Evolutionary conservation across 2,888 invertebrate genomes (phyloP).

Genomic region (Thymelicus acteon): DNA sequence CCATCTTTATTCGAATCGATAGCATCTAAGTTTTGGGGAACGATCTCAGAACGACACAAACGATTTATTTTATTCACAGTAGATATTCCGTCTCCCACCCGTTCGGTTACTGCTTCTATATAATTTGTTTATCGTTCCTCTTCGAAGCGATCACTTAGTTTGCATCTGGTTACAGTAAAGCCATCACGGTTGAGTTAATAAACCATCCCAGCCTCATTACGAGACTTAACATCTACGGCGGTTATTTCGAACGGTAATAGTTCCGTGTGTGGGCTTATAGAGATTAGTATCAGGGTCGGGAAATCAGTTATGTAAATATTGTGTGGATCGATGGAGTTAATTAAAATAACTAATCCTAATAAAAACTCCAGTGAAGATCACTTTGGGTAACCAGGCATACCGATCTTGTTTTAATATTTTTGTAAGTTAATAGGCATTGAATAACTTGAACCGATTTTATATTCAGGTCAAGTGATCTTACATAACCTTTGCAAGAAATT

Average conservation of each 20-base stretch:
- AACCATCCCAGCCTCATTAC: conserved; percentile 54
- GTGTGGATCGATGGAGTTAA: conserved; percentile 8
- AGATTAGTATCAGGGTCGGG: conserved; percentile 50
- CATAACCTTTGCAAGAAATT: no score
- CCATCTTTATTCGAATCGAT: conserved; percentile 42
- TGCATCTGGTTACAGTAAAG: conserved; percentile 51
- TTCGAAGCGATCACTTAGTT: conserved; percentile 57
- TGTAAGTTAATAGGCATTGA: no score
- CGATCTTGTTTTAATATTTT: neutral
- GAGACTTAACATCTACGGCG: conserved; percentile 32
- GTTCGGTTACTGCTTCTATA: conserved; percentile 42
- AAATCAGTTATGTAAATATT: conserved; percentile 36
- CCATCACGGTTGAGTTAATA: conserved; percentile 58
- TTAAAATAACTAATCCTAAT: conserved; percentile 10
- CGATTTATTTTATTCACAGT: conserved; percentile 42
- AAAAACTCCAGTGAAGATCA: conserved; percentile 3
- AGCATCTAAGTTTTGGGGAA: conserved; percentile 42
- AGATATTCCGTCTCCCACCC: conserved; percentile 26
- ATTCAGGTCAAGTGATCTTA: no score
- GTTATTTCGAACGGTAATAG: conserved; percentile 48
- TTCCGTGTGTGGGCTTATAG: conserved; percentile 49
- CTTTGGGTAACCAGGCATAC: neutral
- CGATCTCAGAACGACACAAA: conserved; percentile 39
- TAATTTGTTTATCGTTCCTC: conserved; percentile 53
- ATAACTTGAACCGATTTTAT: no score